Conservation (phyloP, 37 sponge, comb jelly and placozoan species). For the Spongilla lacustris region DNA sequence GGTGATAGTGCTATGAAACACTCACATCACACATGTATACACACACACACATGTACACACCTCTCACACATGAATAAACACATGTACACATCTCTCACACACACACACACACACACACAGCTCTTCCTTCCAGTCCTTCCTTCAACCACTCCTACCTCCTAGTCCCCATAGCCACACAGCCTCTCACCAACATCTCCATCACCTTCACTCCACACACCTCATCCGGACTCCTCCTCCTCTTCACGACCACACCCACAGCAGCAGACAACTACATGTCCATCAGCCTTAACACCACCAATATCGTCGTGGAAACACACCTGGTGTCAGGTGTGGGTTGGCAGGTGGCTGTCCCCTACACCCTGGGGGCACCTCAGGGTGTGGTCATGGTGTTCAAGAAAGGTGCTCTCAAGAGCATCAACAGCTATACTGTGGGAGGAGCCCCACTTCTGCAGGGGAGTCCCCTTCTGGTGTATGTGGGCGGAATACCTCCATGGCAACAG, state of each 20-base stretch:
- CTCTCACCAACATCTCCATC: not conserved
- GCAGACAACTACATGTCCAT: not conserved
- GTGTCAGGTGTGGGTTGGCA: too few relatives aligned
- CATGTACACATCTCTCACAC: too few relatives aligned
- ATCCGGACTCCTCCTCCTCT: not conserved
- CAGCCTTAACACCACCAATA: not conserved
- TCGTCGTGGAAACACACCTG: not conserved
- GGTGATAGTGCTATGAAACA: not conserved
- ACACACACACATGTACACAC: too few relatives aligned
- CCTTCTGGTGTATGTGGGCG: too few relatives aligned
- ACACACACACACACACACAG: not conserved
- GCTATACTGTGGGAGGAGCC: too few relatives aligned
- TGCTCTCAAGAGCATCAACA: too few relatives aligned
- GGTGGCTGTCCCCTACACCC: too few relatives aligned
- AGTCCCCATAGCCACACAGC: not conserved
- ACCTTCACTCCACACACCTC: not conserved
- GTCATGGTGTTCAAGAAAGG: too few relatives aligned
- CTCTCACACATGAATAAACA: not conserved
- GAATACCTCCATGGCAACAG: too few relatives aligned
- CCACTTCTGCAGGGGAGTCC: too few relatives aligned
- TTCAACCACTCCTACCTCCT: not conserved
- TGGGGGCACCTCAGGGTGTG: too few relatives aligned
- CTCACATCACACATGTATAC: too few relatives aligned
- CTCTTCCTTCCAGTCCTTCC: not conserved
- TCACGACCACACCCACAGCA: not conserved